Evolutionary conservation across 1,140 invertebrate species (phyloP).

Genomic region (Psilanteris sp.): DNA sequence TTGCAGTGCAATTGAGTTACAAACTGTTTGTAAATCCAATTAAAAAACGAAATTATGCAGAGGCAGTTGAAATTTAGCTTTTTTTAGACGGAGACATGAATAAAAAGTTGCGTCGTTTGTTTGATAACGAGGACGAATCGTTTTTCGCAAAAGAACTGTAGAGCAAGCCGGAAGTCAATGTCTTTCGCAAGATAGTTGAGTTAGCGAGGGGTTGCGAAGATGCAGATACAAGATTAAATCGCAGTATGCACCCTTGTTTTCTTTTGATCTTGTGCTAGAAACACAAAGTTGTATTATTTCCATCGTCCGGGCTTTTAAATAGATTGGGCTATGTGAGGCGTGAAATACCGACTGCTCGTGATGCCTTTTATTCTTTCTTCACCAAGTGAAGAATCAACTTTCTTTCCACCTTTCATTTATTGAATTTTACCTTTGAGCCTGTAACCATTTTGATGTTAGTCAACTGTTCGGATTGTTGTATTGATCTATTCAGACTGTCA

Average conservation of each 20-base stretch:
- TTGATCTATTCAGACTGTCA: too few relatives aligned
- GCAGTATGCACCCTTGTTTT: conserved; percentile 64
- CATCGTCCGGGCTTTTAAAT: conserved; percentile 75
- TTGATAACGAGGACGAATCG: conserved; percentile 55
- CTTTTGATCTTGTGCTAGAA: conserved; percentile 76
- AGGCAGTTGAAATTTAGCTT: conserved; percentile 40
- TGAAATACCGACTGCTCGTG: conserved; percentile 71
- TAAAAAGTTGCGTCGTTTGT: conserved; percentile 43
- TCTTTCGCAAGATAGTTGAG: conserved; percentile 59
- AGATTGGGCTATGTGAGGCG: conserved; percentile 73
- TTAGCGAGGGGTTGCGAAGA: conserved; percentile 47
- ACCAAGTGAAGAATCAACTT: conserved; percentile 34
- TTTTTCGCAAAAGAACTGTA: conserved; percentile 48
- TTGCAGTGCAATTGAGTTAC: too few relatives aligned
- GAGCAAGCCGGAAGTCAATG: conserved; percentile 48
- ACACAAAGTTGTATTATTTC: conserved; percentile 79
- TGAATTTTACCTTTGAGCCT: conserved; percentile 1
- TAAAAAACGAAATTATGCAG: conserved; percentile 9
- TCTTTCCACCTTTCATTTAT: conserved; percentile 2
- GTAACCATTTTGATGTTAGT: conserved; percentile 21
- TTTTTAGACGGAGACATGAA: conserved; percentile 17
- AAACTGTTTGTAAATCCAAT: too few relatives aligned
- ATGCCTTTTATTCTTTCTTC: conserved; percentile 52
- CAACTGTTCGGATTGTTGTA: too few relatives aligned
- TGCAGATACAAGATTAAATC: conserved; percentile 68